Base-by-base conservation (phyloP, 2,797 vertebrate species). In the Rhinichthys osculus region DNA sequence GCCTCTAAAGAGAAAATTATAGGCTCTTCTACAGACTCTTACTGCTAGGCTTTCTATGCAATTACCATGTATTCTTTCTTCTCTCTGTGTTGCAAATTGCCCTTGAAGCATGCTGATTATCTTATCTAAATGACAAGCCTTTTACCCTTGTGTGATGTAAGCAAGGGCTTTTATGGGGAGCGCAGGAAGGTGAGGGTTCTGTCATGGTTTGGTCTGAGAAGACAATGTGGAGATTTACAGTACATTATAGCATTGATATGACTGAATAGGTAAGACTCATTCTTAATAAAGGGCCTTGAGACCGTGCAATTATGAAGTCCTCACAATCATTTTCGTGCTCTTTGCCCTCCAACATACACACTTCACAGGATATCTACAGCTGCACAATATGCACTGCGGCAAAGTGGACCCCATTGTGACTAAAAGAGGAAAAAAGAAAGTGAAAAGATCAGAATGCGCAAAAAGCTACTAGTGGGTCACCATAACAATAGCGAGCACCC, bases 81-180 rank as follows among this genome's bases (percentile, higher is more conserved):
- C 80, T 87, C 89, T 91, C 86, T 90, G 90, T 91, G 86, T 89
- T 91, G 92, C 90, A 93, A 94, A 94, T 93, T 92, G 87, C 89
- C 91, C 92, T 93, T 81, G 72, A 93, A 92, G 91, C 90, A 90
- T 93, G 91, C 92, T 90, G 92, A 93, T 93, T 92, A 93, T 92
- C 50, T 91, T 88, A 91, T 92, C 91, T 93, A 92, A 93, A 93
- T 92, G 89, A 88, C 89, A 86, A 83, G 83, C 33, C 64, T 89
- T 76, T 90, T 89, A 52, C 27, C 27, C 64, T 47, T 6, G 40
- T 64, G 64, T 73, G 70, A 80, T 74, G 35, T 47, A 33, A 30
- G 66, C 66, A 71, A 72, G 13, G 50, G 62, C 73, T 67, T 84
- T 78, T 21, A 84, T 67, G 17, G 11, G 17, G 47, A 78, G 35